A percentile compares a stretch with the other conserved stretches of the same genome.
Conservation (phyloP, 1,140 invertebrate species). For the Drosophila carrolli region DNA sequence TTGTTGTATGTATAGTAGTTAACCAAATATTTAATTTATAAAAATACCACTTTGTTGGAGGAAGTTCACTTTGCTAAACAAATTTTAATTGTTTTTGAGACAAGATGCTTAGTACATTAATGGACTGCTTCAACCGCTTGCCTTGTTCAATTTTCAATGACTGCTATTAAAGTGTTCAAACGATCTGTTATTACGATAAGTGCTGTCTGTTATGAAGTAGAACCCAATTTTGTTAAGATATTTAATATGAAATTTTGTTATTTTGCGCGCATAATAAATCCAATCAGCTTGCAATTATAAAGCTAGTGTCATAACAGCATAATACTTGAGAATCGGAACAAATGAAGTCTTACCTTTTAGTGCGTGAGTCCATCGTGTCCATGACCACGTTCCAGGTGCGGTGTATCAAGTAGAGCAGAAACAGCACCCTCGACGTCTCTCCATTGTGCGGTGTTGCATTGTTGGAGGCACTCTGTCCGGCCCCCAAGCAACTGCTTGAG, state of each 20-base stretch:
- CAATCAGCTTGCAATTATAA: not conserved
- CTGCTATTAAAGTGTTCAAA: not conserved
- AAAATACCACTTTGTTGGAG: too few relatives aligned
- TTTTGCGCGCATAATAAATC: too few relatives aligned
- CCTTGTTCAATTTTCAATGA: not conserved
- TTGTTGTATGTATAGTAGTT: too few relatives aligned
- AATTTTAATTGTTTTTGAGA: too few relatives aligned
- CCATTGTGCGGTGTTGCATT: slow-evolving; percentile 52
- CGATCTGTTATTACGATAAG: too few relatives aligned
- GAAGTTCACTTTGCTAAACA: too few relatives aligned
- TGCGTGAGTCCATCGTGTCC: slow-evolving; percentile 87
- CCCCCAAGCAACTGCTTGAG: slow-evolving; percentile 64
- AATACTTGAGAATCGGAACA: not conserved
- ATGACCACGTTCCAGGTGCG: slow-evolving; percentile 89
- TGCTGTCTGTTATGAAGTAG: too few relatives aligned
- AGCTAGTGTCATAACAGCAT: not conserved
- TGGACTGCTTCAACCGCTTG: too few relatives aligned
- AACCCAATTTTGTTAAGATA: too few relatives aligned
- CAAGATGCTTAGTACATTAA: too few relatives aligned
- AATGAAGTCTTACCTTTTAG: slow-evolving; percentile 84
- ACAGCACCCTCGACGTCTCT: slow-evolving; percentile 87
- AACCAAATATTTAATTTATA: too few relatives aligned
- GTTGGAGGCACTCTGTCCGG: slow-evolving; percentile 27
- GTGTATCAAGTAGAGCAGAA: slow-evolving; percentile 88
- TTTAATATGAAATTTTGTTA: too few relatives aligned